Evolutionary conservation across 2,797 vertebrate species (phyloP).

Genomic region (Clarias laeviceps): DNA sequence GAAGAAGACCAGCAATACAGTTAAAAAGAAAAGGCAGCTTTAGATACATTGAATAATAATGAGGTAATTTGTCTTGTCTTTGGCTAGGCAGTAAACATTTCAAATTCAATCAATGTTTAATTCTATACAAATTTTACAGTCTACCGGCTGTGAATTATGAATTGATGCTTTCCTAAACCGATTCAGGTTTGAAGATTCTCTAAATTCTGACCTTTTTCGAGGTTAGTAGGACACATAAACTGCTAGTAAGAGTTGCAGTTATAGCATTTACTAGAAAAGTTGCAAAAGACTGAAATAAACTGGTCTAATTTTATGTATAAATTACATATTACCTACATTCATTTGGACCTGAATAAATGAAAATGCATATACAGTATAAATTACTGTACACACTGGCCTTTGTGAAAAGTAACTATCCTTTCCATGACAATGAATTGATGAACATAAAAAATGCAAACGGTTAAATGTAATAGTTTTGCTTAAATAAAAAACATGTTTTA

Average conservation of each 20-base stretch:
- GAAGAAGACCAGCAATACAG: slow-evolving; percentile 61
- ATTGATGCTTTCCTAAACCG: background rate
- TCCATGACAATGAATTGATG: background rate
- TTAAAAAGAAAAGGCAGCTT: slow-evolving; percentile 13
- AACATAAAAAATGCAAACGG: background rate
- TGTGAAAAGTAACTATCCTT: background rate
- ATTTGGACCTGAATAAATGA: background rate
- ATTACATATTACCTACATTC: background rate
- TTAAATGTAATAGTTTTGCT: background rate
- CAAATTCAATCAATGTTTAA: background rate
- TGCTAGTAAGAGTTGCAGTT: slow-evolving; percentile 63
- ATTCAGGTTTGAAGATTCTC: background rate
- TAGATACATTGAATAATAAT: slow-evolving; percentile 68
- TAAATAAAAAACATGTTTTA: background rate
- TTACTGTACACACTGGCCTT: background rate
- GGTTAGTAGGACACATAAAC: background rate
- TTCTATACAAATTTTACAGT: slow-evolving; percentile 1
- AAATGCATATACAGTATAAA: background rate
- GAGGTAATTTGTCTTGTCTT: slow-evolving; percentile 61
- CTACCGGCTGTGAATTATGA: background rate
- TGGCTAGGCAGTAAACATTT: slow-evolving; percentile 13
- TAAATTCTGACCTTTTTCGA: background rate
- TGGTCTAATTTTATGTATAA: background rate
- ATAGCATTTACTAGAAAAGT: slow-evolving; percentile 51
- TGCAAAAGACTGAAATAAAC: background rate